Evolutionary conservation across 1,140 invertebrate genomes (phyloP).

Genomic region (Drosophila nigromelanica): DNA sequence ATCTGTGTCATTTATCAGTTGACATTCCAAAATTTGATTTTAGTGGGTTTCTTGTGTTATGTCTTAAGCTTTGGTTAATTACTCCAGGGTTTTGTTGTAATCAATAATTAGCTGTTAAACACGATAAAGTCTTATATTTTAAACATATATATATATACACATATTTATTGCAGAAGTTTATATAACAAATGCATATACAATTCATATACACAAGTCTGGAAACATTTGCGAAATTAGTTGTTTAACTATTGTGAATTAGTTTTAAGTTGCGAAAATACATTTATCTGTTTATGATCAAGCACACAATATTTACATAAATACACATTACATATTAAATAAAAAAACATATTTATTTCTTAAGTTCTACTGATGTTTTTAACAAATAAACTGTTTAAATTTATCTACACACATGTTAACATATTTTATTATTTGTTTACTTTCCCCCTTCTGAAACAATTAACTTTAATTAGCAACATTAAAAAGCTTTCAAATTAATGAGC

Average conservation of each 20-base stretch:
- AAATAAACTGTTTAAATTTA: constrained; percentile 63
- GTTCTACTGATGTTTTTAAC: constrained; percentile 45
- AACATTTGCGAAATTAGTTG: constrained; percentile 59
- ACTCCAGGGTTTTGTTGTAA: background rate
- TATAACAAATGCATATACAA: constrained; percentile 40
- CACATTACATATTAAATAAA: constrained; percentile 14
- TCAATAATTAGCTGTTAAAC: constrained; percentile 27
- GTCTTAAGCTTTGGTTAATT: no score
- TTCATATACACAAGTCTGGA: constrained; percentile 40
- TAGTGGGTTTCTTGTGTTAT: constrained; percentile 14
- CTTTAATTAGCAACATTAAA: background rate
- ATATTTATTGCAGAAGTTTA: constrained; percentile 12
- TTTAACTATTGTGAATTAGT: constrained; percentile 49
- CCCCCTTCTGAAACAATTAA: background rate
- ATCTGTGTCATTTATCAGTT: constrained; percentile 63
- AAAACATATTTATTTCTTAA: constrained; percentile 53
- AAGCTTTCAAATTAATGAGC: background rate
- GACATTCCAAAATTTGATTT: constrained; percentile 62
- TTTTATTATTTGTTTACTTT: constrained; percentile 2
- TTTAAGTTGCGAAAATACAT: constrained; percentile 37
- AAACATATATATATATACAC: constrained; percentile 4
- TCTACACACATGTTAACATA: constrained; percentile 25
- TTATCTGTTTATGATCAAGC: constrained; percentile 51
- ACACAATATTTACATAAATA: constrained; percentile 53
- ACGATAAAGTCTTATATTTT: constrained; percentile 16